These are phyloP conservation scores for Ernsta delagoae DNA, from an alignment of 2,888 invertebrate species.

Conservation along the genomic window DNA sequence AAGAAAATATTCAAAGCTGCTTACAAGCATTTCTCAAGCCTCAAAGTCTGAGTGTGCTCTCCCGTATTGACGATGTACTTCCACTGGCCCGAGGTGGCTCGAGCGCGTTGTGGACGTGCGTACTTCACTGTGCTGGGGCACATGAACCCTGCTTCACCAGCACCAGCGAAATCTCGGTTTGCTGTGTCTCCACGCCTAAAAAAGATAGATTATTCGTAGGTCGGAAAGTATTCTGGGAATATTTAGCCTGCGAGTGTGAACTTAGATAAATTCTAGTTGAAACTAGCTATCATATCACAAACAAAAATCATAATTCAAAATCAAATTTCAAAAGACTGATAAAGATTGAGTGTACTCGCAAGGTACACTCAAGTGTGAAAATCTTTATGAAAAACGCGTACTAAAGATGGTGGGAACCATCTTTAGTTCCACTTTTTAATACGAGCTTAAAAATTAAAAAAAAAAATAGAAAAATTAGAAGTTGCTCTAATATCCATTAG, in stretches of 20 bases:
- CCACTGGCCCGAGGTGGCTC: conserved; percentile 92
- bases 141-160: conserved; percentile 89
- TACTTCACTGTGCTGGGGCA: conserved; percentile 92
- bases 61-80: conserved; percentile 94
- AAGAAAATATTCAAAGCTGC: no score
- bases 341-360: no score
- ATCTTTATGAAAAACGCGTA: no score
- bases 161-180: conserved; percentile 76
- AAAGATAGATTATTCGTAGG: conserved; percentile 14
- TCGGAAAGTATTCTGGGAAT: not conserved
- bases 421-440: no score
- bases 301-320: no score
- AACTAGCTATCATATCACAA: no score
- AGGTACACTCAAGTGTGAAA: no score
- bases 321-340: no score
- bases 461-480: no score
- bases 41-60: conserved; percentile 92
- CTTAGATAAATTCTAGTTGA: not conserved
- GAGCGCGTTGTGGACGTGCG: conserved; percentile 91
- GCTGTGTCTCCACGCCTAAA: conserved; percentile 86
- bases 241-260: not conserved
- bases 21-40: conserved; percentile 93
- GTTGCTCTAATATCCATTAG: no score
- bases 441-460: no score
- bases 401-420: no score